Evolutionary conservation across 2,888 invertebrate species (phyloP), one percentile per base, ranked within the genome.

Genomic region (Ischnura elegans): DNA sequence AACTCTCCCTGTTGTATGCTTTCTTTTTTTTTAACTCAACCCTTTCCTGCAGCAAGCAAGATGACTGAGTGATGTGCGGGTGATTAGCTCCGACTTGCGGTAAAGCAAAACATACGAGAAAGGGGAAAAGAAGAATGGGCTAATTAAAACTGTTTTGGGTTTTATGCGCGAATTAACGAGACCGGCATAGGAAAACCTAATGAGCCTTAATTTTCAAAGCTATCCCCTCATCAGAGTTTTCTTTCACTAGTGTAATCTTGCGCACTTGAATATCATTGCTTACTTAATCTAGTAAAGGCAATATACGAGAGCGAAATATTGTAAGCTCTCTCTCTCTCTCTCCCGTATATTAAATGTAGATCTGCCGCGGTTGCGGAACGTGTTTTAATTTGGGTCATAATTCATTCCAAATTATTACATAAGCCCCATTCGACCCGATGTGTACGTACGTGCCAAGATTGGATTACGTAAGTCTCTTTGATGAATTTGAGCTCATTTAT

Each of bases 401-500:
- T 76, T 76, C 36, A 76, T 76, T 76, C 76, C 29, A 76, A 36
- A 36, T 76, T 76, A 36, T 76, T 36, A 36, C 36, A 16, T 76
- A 29, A 76, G n/a, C 36, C 76, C 13, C 16, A 0, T 76, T 76
- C 29, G 36, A 10, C 36, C 76, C 76, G 66, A 13, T 76, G n/a
- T 36, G 29, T 29, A 36, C n/a, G n/a, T 36, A 10, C 76, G 61
- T n/a, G 25, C 76, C 76, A n/a, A 76, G 8, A 76, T 76, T 76
- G 36, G 76, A 29, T 76, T 76, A 36, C 76, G n/a, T 4, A 0
- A n/a, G 5, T 61, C 61, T 61, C 36, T 76, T 76, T 36, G 76
- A 76, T 76, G 76, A 29, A 76, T 76, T 76, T 36, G 29, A 61
- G 61, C 61, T 61, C 61, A 25, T 61, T 61, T 61, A n/a, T 61